Evolutionary conservation across 2,888 invertebrate species (phyloP).

Genomic region (Hetaerina titia): DNA sequence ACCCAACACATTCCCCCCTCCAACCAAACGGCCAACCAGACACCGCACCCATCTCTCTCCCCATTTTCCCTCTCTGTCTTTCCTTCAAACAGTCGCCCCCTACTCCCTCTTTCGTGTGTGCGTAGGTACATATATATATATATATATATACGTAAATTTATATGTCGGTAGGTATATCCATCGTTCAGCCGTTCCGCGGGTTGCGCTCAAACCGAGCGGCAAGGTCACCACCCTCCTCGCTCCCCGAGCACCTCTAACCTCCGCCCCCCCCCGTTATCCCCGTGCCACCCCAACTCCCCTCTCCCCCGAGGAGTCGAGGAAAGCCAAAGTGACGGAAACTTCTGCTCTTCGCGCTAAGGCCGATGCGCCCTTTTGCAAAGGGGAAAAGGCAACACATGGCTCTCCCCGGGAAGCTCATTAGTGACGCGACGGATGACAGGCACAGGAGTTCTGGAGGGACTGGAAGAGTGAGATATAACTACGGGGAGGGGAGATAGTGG

Average conservation of each 20-base stretch:
- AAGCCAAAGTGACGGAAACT: slow-evolving; percentile 38
- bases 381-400: slow-evolving; percentile 22
- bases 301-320: not conserved
- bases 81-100: not conserved
- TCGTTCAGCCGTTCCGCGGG: not conserved
- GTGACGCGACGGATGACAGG: not conserved
- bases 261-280: no score
- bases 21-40: not conserved
- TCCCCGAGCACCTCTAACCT: no score
- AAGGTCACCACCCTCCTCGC: not conserved
- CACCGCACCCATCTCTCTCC: not conserved
- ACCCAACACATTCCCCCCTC: not conserved
- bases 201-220: not conserved
- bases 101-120: no score
- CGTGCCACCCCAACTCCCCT: not conserved
- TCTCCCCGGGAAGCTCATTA: not conserved
- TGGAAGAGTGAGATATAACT: no score
- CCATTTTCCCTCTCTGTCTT: not conserved
- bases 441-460: no score
- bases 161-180: not conserved
- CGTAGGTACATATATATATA: no score
- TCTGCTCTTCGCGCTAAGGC: not conserved
- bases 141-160: no score
- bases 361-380: not conserved
- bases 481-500: no score